Percentiles rank a stretch among this genome's conserved stretches.
Evolutionary conservation across 2,797 vertebrate genomes (phyloP).

Genomic region (Apogon talboti): DNA sequence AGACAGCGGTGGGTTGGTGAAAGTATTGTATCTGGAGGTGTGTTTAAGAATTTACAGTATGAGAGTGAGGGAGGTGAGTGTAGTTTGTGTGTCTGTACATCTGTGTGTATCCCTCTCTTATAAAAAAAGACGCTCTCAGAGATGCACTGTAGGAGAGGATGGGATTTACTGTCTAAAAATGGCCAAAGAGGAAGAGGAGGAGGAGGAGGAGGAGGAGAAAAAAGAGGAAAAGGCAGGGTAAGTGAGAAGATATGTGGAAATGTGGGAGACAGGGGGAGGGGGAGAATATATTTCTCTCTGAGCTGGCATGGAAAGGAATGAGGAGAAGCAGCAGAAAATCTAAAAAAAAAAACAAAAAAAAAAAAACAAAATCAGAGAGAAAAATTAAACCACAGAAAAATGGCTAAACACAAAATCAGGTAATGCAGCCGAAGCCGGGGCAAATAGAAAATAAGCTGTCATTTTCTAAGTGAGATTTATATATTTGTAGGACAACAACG

Average conservation of each 20-base stretch:
- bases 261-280: constrained; percentile 10
- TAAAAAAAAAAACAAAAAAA: not conserved
- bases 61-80: constrained; percentile 7
- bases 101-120: constrained; percentile 14
- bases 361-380: constrained; percentile 7
- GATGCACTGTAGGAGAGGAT: constrained; percentile 52
- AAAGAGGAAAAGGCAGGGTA: constrained; percentile 40
- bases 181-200: constrained; percentile 55
- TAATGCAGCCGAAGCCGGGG: not conserved
- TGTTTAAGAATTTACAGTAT: constrained; percentile 33
- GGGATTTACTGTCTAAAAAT: constrained; percentile 79
- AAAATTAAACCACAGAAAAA: not conserved
- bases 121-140: constrained; percentile 40
- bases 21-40: constrained; percentile 16
- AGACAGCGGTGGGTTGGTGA: constrained; percentile 3
- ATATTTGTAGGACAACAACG: constrained; percentile 42
- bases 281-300: constrained; percentile 27
- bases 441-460: constrained; percentile 64
- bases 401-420: constrained; percentile 17
- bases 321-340: constrained; percentile 13
- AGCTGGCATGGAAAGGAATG: constrained; percentile 38
- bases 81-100: constrained; percentile 17
- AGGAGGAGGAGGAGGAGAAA: constrained; percentile 19
- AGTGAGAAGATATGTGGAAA: constrained; percentile 62
- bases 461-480: constrained; percentile 68